Conservation (phyloP, 2,888 invertebrate genomes). For the Tanypteryx hageni region DNA sequence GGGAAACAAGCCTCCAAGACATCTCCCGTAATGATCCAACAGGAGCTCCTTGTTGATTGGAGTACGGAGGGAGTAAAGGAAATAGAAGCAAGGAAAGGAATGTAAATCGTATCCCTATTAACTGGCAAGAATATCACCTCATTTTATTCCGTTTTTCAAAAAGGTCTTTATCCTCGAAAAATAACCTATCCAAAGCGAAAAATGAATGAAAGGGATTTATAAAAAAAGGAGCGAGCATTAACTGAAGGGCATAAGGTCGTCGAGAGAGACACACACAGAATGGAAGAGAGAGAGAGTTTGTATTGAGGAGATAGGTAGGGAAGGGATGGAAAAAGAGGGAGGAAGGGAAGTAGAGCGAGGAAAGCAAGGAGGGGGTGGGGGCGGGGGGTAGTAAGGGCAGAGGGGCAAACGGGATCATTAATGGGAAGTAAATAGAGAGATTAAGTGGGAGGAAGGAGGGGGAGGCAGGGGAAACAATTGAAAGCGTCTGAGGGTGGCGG, state of each 20-base stretch:
- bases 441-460: not conserved
- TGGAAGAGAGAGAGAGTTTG: not conserved
- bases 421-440: slow-evolving; percentile 62
- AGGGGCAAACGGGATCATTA: slow-evolving; percentile 34
- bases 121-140: slow-evolving; percentile 46
- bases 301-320: not conserved
- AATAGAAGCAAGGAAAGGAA: slow-evolving; percentile 22
- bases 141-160: slow-evolving; percentile 23
- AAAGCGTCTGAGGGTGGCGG: slow-evolving; percentile 57
- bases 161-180: slow-evolving; percentile 50
- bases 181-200: slow-evolving; percentile 38
- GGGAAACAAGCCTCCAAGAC: not conserved
- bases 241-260: slow-evolving; percentile 59
- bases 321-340: not conserved
- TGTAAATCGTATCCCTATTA: slow-evolving; percentile 22
- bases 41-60: slow-evolving; percentile 4
- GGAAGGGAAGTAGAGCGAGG: not conserved
- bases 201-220: slow-evolving; percentile 31
- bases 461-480: slow-evolving; percentile 42
- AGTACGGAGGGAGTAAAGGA: slow-evolving; percentile 11
- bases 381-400: not conserved
- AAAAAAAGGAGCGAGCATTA: slow-evolving; percentile 11
- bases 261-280: not conserved
- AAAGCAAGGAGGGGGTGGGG: not conserved
- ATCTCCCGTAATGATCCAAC: not conserved